phyloP scores from a whole-genome alignment of 2,888 invertebrate genomes.

The Anarsia innoxiella region DNA sequence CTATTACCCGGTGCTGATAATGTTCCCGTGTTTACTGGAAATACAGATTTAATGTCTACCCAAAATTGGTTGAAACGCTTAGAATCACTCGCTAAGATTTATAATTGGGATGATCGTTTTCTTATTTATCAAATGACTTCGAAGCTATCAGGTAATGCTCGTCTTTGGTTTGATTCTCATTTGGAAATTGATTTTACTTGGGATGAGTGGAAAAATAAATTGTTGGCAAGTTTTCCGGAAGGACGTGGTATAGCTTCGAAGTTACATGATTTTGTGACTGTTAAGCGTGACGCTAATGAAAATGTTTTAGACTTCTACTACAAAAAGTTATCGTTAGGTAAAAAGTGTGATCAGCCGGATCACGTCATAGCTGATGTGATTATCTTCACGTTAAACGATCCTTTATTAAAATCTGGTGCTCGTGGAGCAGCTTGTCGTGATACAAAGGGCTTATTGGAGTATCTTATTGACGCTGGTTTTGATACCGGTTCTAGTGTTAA shows the following conservation, averaged over 20 bases:
- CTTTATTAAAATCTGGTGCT: neutral
- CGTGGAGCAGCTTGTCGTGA: neutral
- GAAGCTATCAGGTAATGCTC: neutral
- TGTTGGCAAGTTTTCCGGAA: neutral
- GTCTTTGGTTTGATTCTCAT: neutral
- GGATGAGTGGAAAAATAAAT: neutral
- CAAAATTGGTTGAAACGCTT: neutral
- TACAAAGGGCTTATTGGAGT: neutral
- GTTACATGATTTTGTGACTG: neutral
- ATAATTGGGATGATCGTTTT: neutral
- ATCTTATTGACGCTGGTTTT: neutral
- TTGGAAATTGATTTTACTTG: neutral
- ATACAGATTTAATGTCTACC: neutral
- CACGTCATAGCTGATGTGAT: neutral
- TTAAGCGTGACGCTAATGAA: neutral
- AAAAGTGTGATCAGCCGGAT: neutral
- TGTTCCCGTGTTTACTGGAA: neutral
- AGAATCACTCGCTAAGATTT: neutral
- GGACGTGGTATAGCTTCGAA: neutral
- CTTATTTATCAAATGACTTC: neutral
- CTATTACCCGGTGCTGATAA: neutral
- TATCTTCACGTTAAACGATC: neutral
- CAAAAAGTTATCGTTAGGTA: neutral
- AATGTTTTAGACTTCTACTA: neutral
- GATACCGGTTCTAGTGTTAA: neutral